Percentiles rank a stretch among this genome's conserved stretches.
Conservation (phyloP, 2,888 invertebrate species). For the Xestia c-nigrum region DNA sequence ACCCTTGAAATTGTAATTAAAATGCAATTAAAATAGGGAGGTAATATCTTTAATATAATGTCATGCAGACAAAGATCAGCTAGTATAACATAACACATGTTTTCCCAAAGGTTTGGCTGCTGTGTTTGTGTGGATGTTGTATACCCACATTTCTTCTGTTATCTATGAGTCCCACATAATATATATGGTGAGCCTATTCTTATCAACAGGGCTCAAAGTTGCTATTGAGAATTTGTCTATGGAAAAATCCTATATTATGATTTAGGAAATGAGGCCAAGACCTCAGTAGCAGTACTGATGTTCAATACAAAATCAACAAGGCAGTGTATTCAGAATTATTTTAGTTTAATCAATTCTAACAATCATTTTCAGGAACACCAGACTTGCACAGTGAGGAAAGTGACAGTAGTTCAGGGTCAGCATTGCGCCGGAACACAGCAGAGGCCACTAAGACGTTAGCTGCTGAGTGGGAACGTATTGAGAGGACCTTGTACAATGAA, state of each 20-base stretch:
- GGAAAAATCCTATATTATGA: not conserved
- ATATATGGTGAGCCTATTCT: not conserved
- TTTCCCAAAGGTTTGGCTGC: not conserved
- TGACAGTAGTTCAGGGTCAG: conserved; percentile 89
- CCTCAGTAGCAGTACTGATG: not conserved
- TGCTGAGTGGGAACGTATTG: conserved; percentile 90
- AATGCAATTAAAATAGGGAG: too few species aligned
- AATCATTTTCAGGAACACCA: conserved; percentile 79
- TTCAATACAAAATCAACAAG: not conserved
- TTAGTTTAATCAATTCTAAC: not conserved
- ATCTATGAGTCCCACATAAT: not conserved
- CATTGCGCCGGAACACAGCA: conserved; percentile 85
- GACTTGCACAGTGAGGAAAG: conserved; percentile 88
- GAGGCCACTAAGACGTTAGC: conserved; percentile 88
- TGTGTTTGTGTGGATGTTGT: too few species aligned
- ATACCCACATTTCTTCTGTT: too few species aligned
- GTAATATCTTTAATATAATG: too few species aligned
- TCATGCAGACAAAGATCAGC: too few species aligned
- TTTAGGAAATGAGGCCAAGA: not conserved
- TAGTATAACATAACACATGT: too few species aligned
- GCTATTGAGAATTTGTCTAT: not conserved
- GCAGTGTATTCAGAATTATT: not conserved
- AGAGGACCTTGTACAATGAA: conserved; percentile 90
- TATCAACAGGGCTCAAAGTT: not conserved
- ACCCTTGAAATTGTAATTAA: too few species aligned